Evolutionary conservation across 2,113 vertebrate genomes (phyloP).

Genomic region (Plectropomus leopardus): DNA sequence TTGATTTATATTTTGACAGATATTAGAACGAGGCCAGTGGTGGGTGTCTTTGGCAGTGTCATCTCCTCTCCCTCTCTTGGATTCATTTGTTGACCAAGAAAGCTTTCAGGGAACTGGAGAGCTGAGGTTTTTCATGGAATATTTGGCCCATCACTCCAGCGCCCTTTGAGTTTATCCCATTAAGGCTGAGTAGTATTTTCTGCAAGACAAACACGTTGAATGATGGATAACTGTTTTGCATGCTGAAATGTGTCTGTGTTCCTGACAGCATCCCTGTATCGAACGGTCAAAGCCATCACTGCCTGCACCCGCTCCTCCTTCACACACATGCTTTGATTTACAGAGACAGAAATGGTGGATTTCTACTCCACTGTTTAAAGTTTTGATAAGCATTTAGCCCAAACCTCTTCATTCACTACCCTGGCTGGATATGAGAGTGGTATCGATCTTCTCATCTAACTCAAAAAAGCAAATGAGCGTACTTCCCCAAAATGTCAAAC

Average conservation of each 20-base stretch:
- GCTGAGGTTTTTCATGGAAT: conserved; percentile 79
- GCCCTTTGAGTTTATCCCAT: conserved; percentile 68
- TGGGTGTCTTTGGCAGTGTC: conserved; percentile 78
- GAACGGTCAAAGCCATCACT: conserved; percentile 50
- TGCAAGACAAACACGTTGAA: conserved; percentile 59
- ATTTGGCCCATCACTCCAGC: conserved; percentile 59
- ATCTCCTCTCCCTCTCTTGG: conserved; percentile 65
- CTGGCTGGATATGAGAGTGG: neutral
- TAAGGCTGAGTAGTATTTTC: conserved; percentile 58
- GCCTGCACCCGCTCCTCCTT: conserved; percentile 35
- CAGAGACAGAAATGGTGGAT: conserved; percentile 63
- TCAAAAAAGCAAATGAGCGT: neutral
- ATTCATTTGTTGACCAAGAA: conserved; percentile 77
- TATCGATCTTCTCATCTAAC: neutral
- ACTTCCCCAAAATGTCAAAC: conserved; percentile 1
- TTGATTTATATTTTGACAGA: conserved; percentile 80
- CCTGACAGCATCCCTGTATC: conserved; percentile 46
- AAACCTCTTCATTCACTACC: conserved; percentile 52
- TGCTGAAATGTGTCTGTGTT: conserved; percentile 57
- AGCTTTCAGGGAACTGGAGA: conserved; percentile 73
- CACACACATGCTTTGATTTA: conserved; percentile 65
- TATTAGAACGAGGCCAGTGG: conserved; percentile 71
- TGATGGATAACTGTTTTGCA: conserved; percentile 65
- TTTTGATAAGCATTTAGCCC: conserved; percentile 62
- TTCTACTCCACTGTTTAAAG: conserved; percentile 68